These are phyloP conservation scores for Clostera curtula DNA, from an alignment of 2,888 invertebrate genomes.

Conservation along the genomic window DNA sequence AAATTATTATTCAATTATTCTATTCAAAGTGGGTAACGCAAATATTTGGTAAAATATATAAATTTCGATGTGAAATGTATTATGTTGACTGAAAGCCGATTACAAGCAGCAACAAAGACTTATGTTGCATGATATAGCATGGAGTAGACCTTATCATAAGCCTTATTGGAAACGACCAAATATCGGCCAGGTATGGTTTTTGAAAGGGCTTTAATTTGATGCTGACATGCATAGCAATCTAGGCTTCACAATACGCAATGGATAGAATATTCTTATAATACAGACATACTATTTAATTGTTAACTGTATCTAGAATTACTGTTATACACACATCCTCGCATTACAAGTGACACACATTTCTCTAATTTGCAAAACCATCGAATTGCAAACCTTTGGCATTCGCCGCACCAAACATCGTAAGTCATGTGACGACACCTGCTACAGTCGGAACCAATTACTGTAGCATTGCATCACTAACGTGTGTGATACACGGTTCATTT, in stretches of 20 bases:
- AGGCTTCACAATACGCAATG: not conserved
- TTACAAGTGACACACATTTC: not conserved
- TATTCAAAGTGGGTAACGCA: too few species aligned
- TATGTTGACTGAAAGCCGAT: not conserved
- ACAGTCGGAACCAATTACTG: slow-evolving; percentile 57
- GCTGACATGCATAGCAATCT: not conserved
- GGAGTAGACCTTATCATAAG: not conserved
- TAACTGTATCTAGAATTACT: too few species aligned
- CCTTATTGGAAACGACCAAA: slow-evolving; percentile 3
- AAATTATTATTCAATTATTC: too few species aligned
- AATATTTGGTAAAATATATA: too few species aligned
- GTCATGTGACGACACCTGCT: slow-evolving; percentile 57
- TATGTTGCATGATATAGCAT: not conserved
- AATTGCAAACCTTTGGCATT: slow-evolving; percentile 17
- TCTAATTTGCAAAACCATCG: not conserved
- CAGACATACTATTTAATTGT: too few species aligned
- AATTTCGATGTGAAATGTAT: not conserved
- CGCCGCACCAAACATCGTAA: slow-evolving; percentile 34
- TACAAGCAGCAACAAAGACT: not conserved
- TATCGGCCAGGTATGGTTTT: not conserved
- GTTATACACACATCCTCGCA: not conserved
- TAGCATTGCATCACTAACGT: slow-evolving; percentile 23
- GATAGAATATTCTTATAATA: not conserved
- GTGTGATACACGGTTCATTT: slow-evolving; percentile 18
- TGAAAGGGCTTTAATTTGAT: not conserved